phyloP scores from a whole-genome alignment of 2,797 vertebrate species.

The Crenuchus spilurus region DNA sequence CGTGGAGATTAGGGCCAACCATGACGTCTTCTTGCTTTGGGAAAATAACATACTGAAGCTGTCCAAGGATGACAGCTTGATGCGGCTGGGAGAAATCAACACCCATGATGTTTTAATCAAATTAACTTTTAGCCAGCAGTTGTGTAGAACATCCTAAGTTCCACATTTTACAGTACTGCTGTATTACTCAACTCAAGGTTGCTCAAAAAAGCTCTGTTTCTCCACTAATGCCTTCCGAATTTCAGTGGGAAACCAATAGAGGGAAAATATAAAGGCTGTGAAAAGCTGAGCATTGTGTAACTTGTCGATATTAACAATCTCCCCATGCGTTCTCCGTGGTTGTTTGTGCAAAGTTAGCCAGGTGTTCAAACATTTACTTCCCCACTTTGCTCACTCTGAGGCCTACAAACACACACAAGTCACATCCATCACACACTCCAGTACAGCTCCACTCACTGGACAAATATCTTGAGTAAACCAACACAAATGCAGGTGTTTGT shows the following conservation, averaged over 20 bases:
- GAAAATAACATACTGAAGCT: constrained; percentile 57
- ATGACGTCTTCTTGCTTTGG: constrained; percentile 50
- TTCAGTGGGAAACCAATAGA: constrained; percentile 1
- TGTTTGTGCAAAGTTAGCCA: constrained; percentile 59
- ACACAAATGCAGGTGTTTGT: constrained; percentile 56
- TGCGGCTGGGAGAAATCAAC: constrained; percentile 4
- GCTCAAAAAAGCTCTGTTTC: background rate
- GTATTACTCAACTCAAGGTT: background rate
- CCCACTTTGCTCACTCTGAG: constrained; percentile 57
- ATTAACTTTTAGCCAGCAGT: background rate
- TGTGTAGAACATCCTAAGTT: background rate
- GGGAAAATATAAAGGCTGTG: constrained; percentile 10
- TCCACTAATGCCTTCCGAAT: constrained; percentile 3
- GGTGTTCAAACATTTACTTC: constrained; percentile 43
- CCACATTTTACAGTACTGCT: background rate
- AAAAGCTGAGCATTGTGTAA: constrained; percentile 27
- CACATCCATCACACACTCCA: constrained; percentile 53
- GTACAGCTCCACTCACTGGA: constrained; percentile 24
- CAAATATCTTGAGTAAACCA: constrained; percentile 55
- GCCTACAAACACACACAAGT: constrained; percentile 51
- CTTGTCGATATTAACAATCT: constrained; percentile 38
- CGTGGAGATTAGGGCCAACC: constrained; percentile 47
- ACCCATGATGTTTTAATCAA: background rate
- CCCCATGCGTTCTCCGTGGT: constrained; percentile 10
- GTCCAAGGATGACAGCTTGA: background rate